Conservation (phyloP, 2,888 invertebrate genomes). For the Adela reaumurella region DNA sequence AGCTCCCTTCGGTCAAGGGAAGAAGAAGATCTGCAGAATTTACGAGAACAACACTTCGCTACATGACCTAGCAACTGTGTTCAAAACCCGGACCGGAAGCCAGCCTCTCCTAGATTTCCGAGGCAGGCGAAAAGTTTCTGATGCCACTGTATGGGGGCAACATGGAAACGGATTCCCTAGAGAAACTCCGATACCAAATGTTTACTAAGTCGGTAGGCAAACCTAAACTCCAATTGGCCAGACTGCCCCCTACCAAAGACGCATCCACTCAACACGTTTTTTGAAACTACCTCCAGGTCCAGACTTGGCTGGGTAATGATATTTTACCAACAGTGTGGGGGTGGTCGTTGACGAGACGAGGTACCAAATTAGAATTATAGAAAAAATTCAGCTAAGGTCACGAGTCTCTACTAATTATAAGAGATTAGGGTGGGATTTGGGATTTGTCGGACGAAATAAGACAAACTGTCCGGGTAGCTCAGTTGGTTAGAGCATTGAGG, state of each 20-base stretch:
- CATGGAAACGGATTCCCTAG: not conserved
- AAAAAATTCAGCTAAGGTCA: not conserved
- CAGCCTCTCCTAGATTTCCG: not conserved
- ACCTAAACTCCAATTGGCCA: slow-evolving; percentile 1
- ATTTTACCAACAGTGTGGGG: slow-evolving; percentile 3
- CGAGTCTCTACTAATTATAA: not conserved
- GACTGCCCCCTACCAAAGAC: slow-evolving; percentile 1
- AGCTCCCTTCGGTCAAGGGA: not conserved
- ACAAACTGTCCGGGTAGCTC: too few relatives aligned
- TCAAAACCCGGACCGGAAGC: slow-evolving; percentile 1
- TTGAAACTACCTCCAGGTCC: slow-evolving; percentile 1
- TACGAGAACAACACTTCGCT: not conserved
- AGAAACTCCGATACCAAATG: not conserved
- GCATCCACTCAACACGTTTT: slow-evolving; percentile 1
- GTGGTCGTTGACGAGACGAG: slow-evolving; percentile 4
- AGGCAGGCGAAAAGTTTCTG: not conserved
- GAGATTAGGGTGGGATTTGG: too few relatives aligned
- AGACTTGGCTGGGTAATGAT: slow-evolving; percentile 2
- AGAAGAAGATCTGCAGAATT: slow-evolving; percentile 1
- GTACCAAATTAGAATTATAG: not conserved
- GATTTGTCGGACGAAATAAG: too few relatives aligned
- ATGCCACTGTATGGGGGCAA: not conserved
- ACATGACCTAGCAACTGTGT: slow-evolving; percentile 1
- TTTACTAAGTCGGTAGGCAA: not conserved
- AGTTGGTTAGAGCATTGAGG: too few relatives aligned